Conservation (phyloP, 1,140 invertebrate genomes). For the Lasaia peninsularis region DNA sequence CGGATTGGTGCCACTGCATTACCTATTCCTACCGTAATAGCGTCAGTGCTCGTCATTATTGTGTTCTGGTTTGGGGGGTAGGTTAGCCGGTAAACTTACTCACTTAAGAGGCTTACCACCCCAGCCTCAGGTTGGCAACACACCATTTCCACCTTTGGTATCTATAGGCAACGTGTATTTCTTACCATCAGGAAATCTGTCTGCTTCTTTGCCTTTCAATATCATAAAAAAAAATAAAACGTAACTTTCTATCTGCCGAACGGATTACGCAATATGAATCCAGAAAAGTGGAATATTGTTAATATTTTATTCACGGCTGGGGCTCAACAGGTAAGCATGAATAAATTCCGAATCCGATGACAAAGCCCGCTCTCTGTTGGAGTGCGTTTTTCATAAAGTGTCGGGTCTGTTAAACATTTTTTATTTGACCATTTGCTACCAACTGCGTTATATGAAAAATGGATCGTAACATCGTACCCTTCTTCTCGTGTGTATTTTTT, state of each 20-base stretch:
- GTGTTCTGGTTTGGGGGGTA: too few species aligned
- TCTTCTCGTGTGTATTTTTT: constrained; percentile 65
- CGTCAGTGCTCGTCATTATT: too few species aligned
- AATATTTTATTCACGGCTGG: constrained; percentile 72
- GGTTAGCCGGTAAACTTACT: too few species aligned
- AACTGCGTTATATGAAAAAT: constrained; percentile 77
- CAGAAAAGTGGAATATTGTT: constrained; percentile 75
- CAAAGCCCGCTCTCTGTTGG: constrained; percentile 63
- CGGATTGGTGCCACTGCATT: too few species aligned
- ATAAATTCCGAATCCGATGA: constrained; percentile 71
- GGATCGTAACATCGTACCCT: constrained; percentile 74
- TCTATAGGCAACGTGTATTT: too few species aligned
- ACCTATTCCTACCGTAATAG: too few species aligned
- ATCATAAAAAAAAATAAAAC: constrained; percentile 2
- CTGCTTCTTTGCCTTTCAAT: too few species aligned
- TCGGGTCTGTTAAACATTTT: constrained; percentile 73
- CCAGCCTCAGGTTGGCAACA: too few species aligned
- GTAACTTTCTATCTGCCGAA: constrained; percentile 38
- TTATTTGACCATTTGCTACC: constrained; percentile 76
- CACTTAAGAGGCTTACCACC: too few species aligned
- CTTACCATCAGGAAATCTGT: too few species aligned
- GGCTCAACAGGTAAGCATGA: constrained; percentile 70
- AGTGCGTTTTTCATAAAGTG: constrained; percentile 73
- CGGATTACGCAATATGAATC: constrained; percentile 65
- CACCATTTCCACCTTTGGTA: too few species aligned